Percentiles rank a stretch among this genome's conserved stretches.
Evolutionary conservation across 2,797 vertebrate genomes (phyloP).

Genomic region (Poecilia wingei): DNA sequence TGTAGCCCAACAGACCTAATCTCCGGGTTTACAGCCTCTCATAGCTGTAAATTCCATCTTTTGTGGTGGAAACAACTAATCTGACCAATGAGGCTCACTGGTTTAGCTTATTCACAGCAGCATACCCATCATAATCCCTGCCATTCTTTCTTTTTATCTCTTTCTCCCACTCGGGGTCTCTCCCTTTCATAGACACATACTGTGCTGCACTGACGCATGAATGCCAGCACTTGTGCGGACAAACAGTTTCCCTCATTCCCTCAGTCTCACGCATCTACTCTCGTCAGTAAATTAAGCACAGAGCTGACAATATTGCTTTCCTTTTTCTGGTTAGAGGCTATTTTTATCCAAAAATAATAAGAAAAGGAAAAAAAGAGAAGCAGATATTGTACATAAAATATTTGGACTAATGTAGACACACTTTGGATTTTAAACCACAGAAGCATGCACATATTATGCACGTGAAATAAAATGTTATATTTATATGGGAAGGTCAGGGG

Average conservation of each 20-base stretch:
- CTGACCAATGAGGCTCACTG: slow-evolving; percentile 59
- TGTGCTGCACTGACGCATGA: slow-evolving; percentile 29
- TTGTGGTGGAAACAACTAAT: slow-evolving; percentile 76
- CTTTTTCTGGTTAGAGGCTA: slow-evolving; percentile 14
- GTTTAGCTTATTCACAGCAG: slow-evolving; percentile 38
- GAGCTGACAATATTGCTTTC: slow-evolving; percentile 23
- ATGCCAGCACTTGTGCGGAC: slow-evolving; percentile 42
- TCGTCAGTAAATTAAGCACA: slow-evolving; percentile 22
- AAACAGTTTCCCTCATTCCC: slow-evolving; percentile 44
- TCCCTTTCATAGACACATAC: slow-evolving; percentile 59
- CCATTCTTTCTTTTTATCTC: slow-evolving; percentile 50
- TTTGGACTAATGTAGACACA: neutral
- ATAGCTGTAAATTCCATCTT: slow-evolving; percentile 72
- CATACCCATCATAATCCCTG: slow-evolving; percentile 53
- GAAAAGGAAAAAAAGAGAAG: neutral
- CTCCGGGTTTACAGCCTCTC: slow-evolving; percentile 71
- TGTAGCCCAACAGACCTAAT: slow-evolving; percentile 69
- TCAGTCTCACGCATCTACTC: slow-evolving; percentile 23
- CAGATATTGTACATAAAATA: neutral
- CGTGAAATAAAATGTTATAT: neutral
- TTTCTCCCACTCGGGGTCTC: slow-evolving; percentile 37
- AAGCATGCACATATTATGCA: slow-evolving; percentile 8
- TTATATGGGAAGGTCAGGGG: neutral
- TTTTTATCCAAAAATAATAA: slow-evolving; percentile 32
- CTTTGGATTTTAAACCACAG: neutral